Conservation (phyloP, 2,888 invertebrate genomes). For the Harpalus rubripes region DNA sequence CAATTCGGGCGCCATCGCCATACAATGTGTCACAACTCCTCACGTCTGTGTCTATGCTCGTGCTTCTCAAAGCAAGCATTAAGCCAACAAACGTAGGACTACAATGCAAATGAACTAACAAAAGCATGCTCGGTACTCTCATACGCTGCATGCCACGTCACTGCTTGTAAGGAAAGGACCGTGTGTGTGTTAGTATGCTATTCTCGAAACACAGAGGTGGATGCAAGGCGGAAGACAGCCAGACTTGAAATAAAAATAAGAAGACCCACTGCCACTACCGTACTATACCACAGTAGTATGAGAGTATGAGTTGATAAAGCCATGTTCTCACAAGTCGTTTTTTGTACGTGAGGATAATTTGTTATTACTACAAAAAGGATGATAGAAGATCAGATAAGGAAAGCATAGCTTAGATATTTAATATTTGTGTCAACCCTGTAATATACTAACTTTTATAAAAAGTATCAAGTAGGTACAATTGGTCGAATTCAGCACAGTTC, state of each 20-base stretch:
- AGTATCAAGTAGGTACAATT: too few relatives aligned
- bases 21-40: background rate
- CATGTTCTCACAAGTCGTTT: background rate
- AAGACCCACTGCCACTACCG: conserved; percentile 50
- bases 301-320: background rate
- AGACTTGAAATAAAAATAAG: conserved; percentile 58
- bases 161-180: background rate
- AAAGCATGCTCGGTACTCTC: conserved; percentile 37
- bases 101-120: conserved; percentile 47
- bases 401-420: background rate
- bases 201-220: conserved; percentile 42
- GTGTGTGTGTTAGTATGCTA: conserved; percentile 37
- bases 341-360: background rate
- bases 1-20: conserved; percentile 39
- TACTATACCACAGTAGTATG: background rate
- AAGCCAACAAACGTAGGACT: conserved; percentile 29
- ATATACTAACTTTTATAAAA: too few relatives aligned
- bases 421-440: background rate
- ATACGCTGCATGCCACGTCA: conserved; percentile 1
- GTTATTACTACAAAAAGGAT: background rate
- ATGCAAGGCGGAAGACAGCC: conserved; percentile 61
- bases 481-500: too few relatives aligned
- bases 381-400: background rate
- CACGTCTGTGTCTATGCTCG: background rate
- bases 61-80: conserved; percentile 33